Base-by-base conservation (phyloP, 2,888 invertebrate species). In the Aricia artaxerxes region DNA sequence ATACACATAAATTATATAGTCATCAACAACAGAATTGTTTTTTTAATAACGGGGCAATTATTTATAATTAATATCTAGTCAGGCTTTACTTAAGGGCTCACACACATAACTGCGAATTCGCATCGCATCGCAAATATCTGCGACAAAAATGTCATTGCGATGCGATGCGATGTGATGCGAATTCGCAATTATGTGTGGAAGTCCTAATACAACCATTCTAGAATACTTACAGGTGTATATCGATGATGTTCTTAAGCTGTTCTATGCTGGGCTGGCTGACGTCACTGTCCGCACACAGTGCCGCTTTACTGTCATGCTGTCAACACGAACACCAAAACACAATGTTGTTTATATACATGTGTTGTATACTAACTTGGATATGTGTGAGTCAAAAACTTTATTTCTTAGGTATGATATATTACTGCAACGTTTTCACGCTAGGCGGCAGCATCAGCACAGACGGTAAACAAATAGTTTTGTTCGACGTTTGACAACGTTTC, bases 221-320 rank as follows among this genome's bases (percentile, higher is more conserved):
- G 35, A 16, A 35, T 83, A 87, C 88, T 88, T 82, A 89, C 88
- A 88, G 82, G 79, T 88, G 87, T 82, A 86, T 84, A 82, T 88
- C 88, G 80, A 90, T 89, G 85, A 88, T 88, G 83, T 87, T 88
- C 86, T 88, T 89, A 82, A 89, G 85, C 82, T 88, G 89, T 80
- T 90, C 91, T 72, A 87, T 88, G 83, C 87, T 86, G 61, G 86
- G 85, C 77, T 87, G 87, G 31, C 86, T 85, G 80, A 88, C 86
- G 72, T 86, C 89, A 60, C 85, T 86, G 78, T 89, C 90, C n/a
- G 83, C 77, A 57, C 81, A 80, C 82, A 83, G 80, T 81, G 85
- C 83, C 83, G 85, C 83, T 81, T 87, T 85, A 84, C 88, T 88
- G 86, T 92, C 93, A 91, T 92, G 92, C 94, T 94, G 94, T 90